Evolutionary conservation across 2,113 vertebrate species (phyloP).

Genomic region (Pangasianodon gigas): DNA sequence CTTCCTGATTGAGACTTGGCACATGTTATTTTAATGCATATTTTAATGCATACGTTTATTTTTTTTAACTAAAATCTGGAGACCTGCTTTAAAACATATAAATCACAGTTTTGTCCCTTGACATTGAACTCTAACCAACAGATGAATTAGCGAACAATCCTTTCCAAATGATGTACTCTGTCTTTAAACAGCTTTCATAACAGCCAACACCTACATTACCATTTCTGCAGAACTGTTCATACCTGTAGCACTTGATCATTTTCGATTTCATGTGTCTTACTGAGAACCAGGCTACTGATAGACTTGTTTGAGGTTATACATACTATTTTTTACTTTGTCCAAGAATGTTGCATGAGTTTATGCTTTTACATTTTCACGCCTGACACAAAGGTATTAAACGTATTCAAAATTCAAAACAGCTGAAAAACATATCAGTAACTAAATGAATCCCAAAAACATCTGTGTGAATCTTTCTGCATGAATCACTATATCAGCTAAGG

Average conservation of each 20-base stretch:
- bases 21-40: no score
- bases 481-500: background rate
- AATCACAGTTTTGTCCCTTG: background rate
- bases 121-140: background rate
- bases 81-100: background rate
- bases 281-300: background rate
- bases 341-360: background rate
- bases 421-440: background rate
- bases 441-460: background rate
- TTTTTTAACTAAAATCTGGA: background rate
- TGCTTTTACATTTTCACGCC: background rate
- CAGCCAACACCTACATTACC: background rate
- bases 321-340: background rate
- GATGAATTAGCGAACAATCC: background rate
- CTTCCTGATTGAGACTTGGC: no score
- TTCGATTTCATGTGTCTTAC: background rate
- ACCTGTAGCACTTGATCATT: background rate
- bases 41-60: no score
- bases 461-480: background rate
- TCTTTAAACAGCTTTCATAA: background rate
- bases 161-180: background rate
- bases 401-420: background rate
- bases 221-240: background rate
- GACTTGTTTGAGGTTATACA: background rate
- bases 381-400: background rate